Evolutionary conservation across 2,113 vertebrate genomes (phyloP).

Genomic region (Sebastes fasciatus): DNA sequence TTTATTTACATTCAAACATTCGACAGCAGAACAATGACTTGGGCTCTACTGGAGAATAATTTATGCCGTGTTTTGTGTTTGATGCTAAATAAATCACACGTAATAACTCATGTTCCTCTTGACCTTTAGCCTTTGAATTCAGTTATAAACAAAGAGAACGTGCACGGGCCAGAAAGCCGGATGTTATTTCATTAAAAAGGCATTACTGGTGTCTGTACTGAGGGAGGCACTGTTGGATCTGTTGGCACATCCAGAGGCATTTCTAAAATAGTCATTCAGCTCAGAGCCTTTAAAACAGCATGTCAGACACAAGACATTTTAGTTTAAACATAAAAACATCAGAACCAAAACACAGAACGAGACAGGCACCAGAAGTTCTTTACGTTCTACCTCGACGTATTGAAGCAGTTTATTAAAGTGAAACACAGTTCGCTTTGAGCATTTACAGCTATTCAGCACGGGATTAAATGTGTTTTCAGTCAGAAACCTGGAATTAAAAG

Average conservation of each 20-base stretch:
- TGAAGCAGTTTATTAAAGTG: slow-evolving; percentile 32
- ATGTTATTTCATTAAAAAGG: background rate
- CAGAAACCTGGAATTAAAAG: slow-evolving; percentile 63
- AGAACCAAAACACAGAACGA: background rate
- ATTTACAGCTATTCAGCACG: slow-evolving; percentile 48
- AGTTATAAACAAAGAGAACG: background rate
- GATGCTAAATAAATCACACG: slow-evolving; percentile 4
- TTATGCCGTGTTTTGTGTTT: slow-evolving; percentile 11
- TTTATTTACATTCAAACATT: slow-evolving; percentile 23
- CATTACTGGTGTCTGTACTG: slow-evolving; percentile 67
- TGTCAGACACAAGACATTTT: background rate
- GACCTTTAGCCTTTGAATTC: background rate
- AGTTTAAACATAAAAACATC: background rate
- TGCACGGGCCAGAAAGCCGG: background rate
- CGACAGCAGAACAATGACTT: slow-evolving; percentile 27
- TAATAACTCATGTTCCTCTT: background rate
- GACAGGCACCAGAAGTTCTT: slow-evolving; percentile 31
- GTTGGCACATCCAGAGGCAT: slow-evolving; percentile 24
- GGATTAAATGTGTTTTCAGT: slow-evolving; percentile 65
- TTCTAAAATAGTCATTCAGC: slow-evolving; percentile 12
- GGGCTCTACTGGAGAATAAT: background rate
- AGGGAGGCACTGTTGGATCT: slow-evolving; percentile 79
- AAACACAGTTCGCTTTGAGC: slow-evolving; percentile 25
- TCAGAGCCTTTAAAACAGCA: slow-evolving; percentile 30
- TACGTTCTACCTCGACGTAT: background rate